These are phyloP conservation scores for Papilio machaon DNA, from an alignment of 1,140 invertebrate genomes.

Conservation along the genomic window DNA sequence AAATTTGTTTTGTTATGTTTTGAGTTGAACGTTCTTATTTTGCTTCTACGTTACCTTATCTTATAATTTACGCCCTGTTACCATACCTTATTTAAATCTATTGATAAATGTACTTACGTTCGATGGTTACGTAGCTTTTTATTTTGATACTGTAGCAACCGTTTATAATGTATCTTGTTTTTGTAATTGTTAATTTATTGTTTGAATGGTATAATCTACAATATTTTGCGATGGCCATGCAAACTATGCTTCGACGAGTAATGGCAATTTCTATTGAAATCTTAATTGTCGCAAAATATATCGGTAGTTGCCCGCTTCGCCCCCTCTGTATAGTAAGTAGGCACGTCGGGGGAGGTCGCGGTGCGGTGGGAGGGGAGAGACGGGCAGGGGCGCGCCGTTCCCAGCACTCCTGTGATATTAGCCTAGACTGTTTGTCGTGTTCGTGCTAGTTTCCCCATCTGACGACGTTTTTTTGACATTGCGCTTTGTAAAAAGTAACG, in stretches of 20 bases:
- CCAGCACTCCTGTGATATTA: slow-evolving; percentile 81
- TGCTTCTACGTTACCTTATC: slow-evolving; percentile 71
- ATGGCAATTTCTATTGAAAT: slow-evolving; percentile 71
- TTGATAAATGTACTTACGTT: slow-evolving; percentile 45
- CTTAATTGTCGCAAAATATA: slow-evolving; percentile 79
- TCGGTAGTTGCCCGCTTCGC: slow-evolving; percentile 70
- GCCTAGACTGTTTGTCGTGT: slow-evolving; percentile 80
- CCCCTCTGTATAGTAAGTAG: slow-evolving; percentile 78
- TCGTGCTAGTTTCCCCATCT: slow-evolving; percentile 77
- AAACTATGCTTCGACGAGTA: slow-evolving; percentile 63
- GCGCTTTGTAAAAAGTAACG: slow-evolving; percentile 73
- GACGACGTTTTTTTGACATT: slow-evolving; percentile 69
- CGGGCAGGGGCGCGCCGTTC: slow-evolving; percentile 63
- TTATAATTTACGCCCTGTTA: slow-evolving; percentile 75
- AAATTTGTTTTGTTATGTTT: slow-evolving; percentile 61
- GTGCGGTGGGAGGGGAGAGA: slow-evolving; percentile 42
- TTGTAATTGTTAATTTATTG: slow-evolving; percentile 69
- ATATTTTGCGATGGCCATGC: slow-evolving; percentile 66
- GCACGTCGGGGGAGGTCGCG: slow-evolving; percentile 58
- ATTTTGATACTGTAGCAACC: slow-evolving; percentile 46
- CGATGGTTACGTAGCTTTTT: slow-evolving; percentile 49
- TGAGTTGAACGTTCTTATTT: slow-evolving; percentile 63
- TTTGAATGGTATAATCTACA: slow-evolving; percentile 47
- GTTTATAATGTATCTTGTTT: slow-evolving; percentile 47
- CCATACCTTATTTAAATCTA: slow-evolving; percentile 66